Evolutionary conservation across 2,113 vertebrate genomes (phyloP), one percentile per base, ranked within the genome.

Genomic region (Salminus brasiliensis): DNA sequence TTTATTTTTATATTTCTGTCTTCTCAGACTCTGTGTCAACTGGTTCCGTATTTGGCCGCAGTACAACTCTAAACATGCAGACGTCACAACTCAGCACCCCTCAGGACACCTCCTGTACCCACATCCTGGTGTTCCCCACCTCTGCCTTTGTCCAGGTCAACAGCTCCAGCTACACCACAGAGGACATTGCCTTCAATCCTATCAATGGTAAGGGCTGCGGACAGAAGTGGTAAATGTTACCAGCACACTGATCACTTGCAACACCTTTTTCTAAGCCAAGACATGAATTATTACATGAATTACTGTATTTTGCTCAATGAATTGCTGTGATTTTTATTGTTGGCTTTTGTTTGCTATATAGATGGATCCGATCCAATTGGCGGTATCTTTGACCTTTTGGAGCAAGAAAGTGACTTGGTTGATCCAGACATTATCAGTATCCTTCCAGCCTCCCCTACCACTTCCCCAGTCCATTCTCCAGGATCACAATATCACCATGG

Each of bases 391-490:
- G 96, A 98, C 89, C 92, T 98, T 73, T 92, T 98, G 89, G 96
- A 94, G 79, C 94, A 94, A 85, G 93, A 92, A 83, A 96, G 96
- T 79, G 96, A 98, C 85, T 95, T 98, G 85, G 92, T 93, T 86
- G 96, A 98, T 89, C 94, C 95, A 65, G 97, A 98, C 89, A 93
- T 98, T 78, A 98, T 98, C 88, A 98, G 94, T 91, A 98, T 97
- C 87, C 92, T 98, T 89, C 97, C 96, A 89, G 96, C 96, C 83
- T 98, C 88, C 85, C 94, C 97, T 81, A 95, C 90, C 85, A 94
- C 94, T 43, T 97, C 97, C 43, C 97, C 97, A 39, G 96, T 96
- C 41, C 97, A 98, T 93, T 98, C 97, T 85, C 97, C 97, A 43
- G 95, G 96, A 86, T 97, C 96, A 80, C 96, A 98, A 92, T 98